Percentiles rank a stretch among this genome's conserved stretches.
phyloP scores from a whole-genome alignment of 2,797 vertebrate genomes.

The Lacerta bilineata region DNA sequence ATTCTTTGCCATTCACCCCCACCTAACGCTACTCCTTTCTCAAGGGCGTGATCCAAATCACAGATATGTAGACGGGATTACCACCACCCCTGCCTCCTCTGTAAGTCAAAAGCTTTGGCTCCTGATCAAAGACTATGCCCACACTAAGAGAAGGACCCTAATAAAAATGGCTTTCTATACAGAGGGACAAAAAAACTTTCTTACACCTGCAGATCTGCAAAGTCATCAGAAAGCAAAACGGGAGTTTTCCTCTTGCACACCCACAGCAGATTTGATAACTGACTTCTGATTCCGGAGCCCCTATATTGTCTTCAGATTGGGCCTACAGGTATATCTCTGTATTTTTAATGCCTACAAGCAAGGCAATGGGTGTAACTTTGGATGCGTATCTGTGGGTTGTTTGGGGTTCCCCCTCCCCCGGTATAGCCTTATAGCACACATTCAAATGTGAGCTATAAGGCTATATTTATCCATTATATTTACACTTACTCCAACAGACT shows the following conservation, averaged over 20 bases:
- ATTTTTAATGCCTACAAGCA: background rate
- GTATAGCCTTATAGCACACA: too few relatives aligned
- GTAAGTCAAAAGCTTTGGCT: slow-evolving; percentile 38
- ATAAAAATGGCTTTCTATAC: slow-evolving; percentile 13
- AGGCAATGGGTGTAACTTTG: background rate
- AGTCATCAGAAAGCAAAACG: slow-evolving; percentile 3
- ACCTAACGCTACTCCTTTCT: background rate
- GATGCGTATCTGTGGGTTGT: background rate
- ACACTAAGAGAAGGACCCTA: background rate
- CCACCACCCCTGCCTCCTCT: background rate
- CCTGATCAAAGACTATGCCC: slow-evolving; percentile 23
- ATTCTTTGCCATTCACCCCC: background rate
- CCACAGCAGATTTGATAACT: background rate
- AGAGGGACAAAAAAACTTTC: slow-evolving; percentile 18
- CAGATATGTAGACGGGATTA: slow-evolving; percentile 6
- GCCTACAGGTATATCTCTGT: background rate
- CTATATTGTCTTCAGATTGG: slow-evolving; percentile 4
- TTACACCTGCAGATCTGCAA: slow-evolving; percentile 11
- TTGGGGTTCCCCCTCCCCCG: too few relatives aligned
- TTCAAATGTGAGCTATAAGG: background rate
- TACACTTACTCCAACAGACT: background rate
- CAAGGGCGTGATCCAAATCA: slow-evolving; percentile 3
- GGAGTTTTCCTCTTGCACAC: background rate
- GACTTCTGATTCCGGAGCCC: background rate
- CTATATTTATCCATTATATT: background rate